phyloP scores from a whole-genome alignment of 2,888 invertebrate species.

The Acronicta aceris region DNA sequence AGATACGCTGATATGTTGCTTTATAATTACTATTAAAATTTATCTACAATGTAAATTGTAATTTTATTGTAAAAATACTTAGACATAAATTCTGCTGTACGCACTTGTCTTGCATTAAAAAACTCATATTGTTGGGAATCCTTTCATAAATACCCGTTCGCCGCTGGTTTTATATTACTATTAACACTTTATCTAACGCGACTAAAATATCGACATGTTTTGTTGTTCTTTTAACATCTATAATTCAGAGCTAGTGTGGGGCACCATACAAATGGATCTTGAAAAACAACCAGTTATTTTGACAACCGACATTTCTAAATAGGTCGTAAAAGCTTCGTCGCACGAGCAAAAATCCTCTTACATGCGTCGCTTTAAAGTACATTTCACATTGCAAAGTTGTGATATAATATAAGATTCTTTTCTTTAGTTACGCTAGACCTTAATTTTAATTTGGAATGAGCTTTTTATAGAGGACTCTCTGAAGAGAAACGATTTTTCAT shows the following conservation, averaged over 20 bases:
- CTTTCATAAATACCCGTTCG: constrained; percentile 49
- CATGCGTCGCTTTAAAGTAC: constrained; percentile 53
- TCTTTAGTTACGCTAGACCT: constrained; percentile 84
- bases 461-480: constrained; percentile 86
- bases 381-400: constrained; percentile 54
- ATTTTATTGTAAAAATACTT: neutral
- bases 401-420: constrained; percentile 73
- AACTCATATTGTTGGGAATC: constrained; percentile 2
- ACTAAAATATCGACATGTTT: constrained; percentile 81
- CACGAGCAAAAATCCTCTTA: constrained; percentile 61
- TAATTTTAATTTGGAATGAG: constrained; percentile 89
- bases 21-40: too few relatives aligned
- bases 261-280: constrained; percentile 84
- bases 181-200: constrained; percentile 78
- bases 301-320: constrained; percentile 73
- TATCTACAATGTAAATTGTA: too few relatives aligned
- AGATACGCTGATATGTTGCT: too few relatives aligned
- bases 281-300: constrained; percentile 87
- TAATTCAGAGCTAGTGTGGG: constrained; percentile 80
- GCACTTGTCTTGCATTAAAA: neutral
- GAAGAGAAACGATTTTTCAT: constrained; percentile 87
- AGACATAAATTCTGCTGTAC: neutral
- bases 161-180: constrained; percentile 65
- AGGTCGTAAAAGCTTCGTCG: constrained; percentile 69
- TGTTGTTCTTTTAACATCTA: constrained; percentile 82